A percentile compares a stretch with the other conserved stretches of the same genome.
Conservation (phyloP, 2,797 vertebrate genomes). For the Premnoplex brunnescens region DNA sequence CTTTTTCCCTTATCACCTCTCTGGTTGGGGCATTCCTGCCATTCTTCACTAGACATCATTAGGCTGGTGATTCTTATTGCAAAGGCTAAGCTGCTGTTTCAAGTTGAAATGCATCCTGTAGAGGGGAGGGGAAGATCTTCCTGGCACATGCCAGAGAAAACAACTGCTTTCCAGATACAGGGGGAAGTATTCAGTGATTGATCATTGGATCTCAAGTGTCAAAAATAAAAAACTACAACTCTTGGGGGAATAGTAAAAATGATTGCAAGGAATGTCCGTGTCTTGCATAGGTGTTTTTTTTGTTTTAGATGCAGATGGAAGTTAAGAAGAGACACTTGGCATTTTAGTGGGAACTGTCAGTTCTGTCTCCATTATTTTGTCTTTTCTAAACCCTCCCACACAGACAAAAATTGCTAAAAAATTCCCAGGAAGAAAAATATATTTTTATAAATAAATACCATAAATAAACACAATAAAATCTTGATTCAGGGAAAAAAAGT, state of each 20-base stretch:
- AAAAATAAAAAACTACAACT: background rate
- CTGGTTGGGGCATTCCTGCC: background rate
- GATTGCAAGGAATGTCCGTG: slow-evolving; percentile 7
- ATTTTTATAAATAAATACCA: background rate
- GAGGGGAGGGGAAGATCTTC: slow-evolving; percentile 29
- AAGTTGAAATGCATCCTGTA: slow-evolving; percentile 63
- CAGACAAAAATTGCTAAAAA: background rate
- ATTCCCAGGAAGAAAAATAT: background rate
- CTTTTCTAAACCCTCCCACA: background rate
- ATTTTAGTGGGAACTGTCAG: slow-evolving; percentile 11
- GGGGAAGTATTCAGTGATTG: background rate
- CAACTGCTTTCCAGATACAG: slow-evolving; percentile 22
- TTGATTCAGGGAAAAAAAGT: background rate
- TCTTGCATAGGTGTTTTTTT: background rate
- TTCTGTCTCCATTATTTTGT: background rate
- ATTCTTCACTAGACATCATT: background rate
- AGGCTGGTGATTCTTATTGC: background rate
- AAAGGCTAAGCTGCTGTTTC: slow-evolving; percentile 41
- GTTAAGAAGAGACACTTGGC: slow-evolving; percentile 8
- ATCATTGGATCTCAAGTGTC: background rate
- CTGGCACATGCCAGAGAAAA: background rate
- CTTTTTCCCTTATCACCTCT: background rate
- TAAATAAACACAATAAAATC: background rate
- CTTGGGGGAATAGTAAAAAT: background rate
- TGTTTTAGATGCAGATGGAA: slow-evolving; percentile 3